Evolutionary conservation across 2,888 invertebrate species (phyloP).

Genomic region (Allophyes oxyacanthae): DNA sequence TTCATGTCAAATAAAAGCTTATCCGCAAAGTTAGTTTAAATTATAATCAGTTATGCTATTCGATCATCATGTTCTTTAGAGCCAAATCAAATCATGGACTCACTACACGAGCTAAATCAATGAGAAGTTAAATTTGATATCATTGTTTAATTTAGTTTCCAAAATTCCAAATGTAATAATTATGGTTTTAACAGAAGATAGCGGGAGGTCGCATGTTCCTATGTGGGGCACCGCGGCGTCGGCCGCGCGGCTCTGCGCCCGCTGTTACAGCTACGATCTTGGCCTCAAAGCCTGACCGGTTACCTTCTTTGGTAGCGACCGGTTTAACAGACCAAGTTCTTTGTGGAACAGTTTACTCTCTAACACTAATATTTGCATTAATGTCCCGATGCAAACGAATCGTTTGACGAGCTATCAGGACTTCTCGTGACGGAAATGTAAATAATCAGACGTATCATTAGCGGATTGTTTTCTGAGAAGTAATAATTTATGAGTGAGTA

Average conservation of each 20-base stretch:
- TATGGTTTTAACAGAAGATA: conserved; percentile 51
- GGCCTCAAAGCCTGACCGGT: conserved; percentile 84
- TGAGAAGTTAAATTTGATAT: conserved; percentile 52
- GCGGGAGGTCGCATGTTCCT: conserved; percentile 72
- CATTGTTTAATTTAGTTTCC: conserved; percentile 37
- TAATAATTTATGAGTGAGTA: conserved; percentile 58
- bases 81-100: conserved; percentile 29
- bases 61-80: conserved; percentile 17
- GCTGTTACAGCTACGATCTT: conserved; percentile 69
- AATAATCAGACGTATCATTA: conserved; percentile 53
- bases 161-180: conserved; percentile 23
- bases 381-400: conserved; percentile 43
- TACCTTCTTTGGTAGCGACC: conserved; percentile 85
- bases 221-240: conserved; percentile 71
- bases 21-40: neutral
- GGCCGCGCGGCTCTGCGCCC: conserved; percentile 53
- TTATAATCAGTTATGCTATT: neutral
- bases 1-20: too few species aligned
- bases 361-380: conserved; percentile 67
- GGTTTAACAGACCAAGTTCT: conserved; percentile 78
- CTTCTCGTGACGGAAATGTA: conserved; percentile 47
- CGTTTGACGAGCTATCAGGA: conserved; percentile 47
- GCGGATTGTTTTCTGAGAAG: conserved; percentile 57
- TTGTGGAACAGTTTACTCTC: conserved; percentile 75
- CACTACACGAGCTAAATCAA: conserved; percentile 33